Conservation (phyloP, 2,888 invertebrate species). For the Heteromyza rotundicornis region DNA sequence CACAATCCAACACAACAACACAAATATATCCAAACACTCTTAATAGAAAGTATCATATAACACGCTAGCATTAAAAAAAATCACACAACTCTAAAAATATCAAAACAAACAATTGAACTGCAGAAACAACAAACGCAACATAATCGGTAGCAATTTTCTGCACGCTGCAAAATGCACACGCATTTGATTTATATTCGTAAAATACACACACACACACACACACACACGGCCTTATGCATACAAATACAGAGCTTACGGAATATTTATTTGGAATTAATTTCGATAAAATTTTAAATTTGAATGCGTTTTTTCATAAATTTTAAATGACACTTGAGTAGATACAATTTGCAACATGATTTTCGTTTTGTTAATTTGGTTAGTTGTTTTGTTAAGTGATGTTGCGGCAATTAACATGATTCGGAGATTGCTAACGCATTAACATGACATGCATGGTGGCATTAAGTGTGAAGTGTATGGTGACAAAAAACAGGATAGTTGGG, state of each 20-base stretch:
- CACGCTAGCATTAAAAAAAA: background rate
- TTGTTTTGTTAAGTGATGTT: slow-evolving; percentile 16
- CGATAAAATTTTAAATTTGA: slow-evolving; percentile 9
- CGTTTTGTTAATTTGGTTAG: slow-evolving; percentile 8
- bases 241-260: too few species aligned
- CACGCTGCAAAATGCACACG: background rate
- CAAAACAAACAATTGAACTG: too few species aligned
- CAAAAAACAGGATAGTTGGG: too few species aligned
- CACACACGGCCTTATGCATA: too few species aligned
- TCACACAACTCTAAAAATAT: background rate
- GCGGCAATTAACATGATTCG: background rate
- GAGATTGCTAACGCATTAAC: slow-evolving; percentile 1
- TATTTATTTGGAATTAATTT: background rate
- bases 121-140: too few species aligned
- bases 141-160: background rate
- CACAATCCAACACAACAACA: slow-evolving; percentile 26
- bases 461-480: too few species aligned
- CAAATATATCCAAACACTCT: slow-evolving; percentile 13
- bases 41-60: too few species aligned
- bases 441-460: background rate
- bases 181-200: background rate
- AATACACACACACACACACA: slow-evolving; percentile 17
- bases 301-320: slow-evolving; percentile 31
- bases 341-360: background rate
- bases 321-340: background rate